These are phyloP conservation scores for Spongia lamella DNA, from an alignment of 37 sponge, comb jelly and placozoan genomes.

Conservation along the genomic window DNA sequence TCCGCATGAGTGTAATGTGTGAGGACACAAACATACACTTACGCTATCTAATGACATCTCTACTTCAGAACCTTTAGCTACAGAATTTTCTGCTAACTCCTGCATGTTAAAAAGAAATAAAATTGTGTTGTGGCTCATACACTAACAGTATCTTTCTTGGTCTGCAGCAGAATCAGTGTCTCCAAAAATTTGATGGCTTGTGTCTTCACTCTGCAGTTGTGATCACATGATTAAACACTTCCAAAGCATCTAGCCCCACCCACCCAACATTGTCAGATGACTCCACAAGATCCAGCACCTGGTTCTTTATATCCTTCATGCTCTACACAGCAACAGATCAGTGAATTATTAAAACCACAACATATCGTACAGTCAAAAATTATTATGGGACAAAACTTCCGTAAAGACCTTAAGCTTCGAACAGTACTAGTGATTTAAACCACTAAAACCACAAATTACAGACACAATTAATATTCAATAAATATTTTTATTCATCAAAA, in stretches of 20 bases:
- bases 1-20: too few relatives aligned
- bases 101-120: neutral
- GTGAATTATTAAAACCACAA: too few relatives aligned
- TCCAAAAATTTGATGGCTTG: constrained; percentile 81
- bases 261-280: constrained; percentile 73
- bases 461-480: too few relatives aligned
- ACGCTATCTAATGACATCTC: too few relatives aligned
- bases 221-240: neutral
- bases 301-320: constrained; percentile 43
- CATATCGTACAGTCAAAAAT: too few relatives aligned
- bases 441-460: too few relatives aligned
- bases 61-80: constrained; percentile 15
- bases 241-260: neutral
- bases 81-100: neutral
- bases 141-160: constrained; percentile 67
- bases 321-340: constrained; percentile 27
- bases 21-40: too few relatives aligned
- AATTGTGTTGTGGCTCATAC: neutral
- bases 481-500: too few relatives aligned
- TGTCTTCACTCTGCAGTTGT: constrained; percentile 36
- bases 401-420: too few relatives aligned
- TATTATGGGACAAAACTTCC: too few relatives aligned
- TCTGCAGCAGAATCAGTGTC: constrained; percentile 57
- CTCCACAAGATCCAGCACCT: constrained; percentile 30
- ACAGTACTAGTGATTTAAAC: too few relatives aligned